Evolutionary conservation across 2,888 invertebrate species (phyloP), one percentile per base, ranked within the genome.

Genomic region (Acrobeloides nanus): DNA sequence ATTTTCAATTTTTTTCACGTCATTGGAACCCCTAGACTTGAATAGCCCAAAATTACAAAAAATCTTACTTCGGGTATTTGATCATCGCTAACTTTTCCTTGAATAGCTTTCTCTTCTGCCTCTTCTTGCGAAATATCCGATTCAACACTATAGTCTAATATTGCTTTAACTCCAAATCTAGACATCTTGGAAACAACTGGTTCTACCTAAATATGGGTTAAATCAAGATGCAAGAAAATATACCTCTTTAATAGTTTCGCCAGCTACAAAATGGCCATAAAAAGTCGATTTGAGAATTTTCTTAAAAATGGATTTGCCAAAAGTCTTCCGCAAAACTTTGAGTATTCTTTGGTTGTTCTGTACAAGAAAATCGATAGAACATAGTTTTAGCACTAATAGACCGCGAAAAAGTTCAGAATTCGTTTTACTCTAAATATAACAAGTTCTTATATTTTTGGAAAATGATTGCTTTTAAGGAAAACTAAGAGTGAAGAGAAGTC

Each of bases 231-330:
- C 10, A 46, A 48, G 6, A 46, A 47, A 42, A 8, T 7, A 42
- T 43, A 69, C 69, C 54, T 73, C 72, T 25, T 57, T 46, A 20
- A 62, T 59, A 75, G 90, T 88, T 48, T 78, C 77, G 15, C 97
- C 97, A 42, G 93, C 97, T 43, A 99, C 97, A 79, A 97, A 97
- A 78, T 97, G 97, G 7, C 95, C 97, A 78, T 95, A 97, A 79
- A 97, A 93, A 21, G 95, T 88, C 37, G 82, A 81, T 77, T 88
- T 89, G 90, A 97, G 92, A 21, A 64, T 24, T 20, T 27, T 38
- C 32, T 55, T 53, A 48, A 64, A 64, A 8, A 64, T 38, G 12
- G 27, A 43, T 25, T 49, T 33, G 23, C 64, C 64, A 24, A 64
- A 43, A 1, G 55, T 39, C 27, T 57, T 48, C 10, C 66, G 51